Percentiles rank a stretch among this genome's conserved stretches.
Conservation (phyloP, 2,113 vertebrate genomes). For the Poeciliopsis retropinna region DNA sequence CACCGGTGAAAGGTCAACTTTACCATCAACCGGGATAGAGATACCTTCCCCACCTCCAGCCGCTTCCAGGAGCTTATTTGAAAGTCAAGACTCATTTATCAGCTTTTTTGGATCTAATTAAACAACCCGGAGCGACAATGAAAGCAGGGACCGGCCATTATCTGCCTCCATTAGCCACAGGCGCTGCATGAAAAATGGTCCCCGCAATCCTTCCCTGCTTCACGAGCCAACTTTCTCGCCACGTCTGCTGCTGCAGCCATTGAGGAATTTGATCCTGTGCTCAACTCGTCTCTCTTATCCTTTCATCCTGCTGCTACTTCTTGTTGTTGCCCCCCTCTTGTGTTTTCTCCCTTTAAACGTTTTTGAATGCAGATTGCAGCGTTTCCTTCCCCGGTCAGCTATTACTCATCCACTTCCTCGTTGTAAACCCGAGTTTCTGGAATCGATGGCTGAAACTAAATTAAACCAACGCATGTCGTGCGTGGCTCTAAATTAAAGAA, state of each 20-base stretch:
- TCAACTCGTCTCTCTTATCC: background rate
- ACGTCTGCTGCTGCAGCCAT: constrained; percentile 20
- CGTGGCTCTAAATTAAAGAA: background rate
- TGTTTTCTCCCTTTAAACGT: background rate
- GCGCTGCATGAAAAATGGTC: constrained; percentile 23
- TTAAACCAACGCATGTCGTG: background rate
- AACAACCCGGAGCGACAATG: constrained; percentile 57
- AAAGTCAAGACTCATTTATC: constrained; percentile 67
- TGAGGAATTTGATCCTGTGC: constrained; percentile 29
- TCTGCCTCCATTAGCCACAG: constrained; percentile 54
- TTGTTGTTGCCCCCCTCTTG: background rate
- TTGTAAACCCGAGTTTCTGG: background rate
- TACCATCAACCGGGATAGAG: constrained; percentile 42
- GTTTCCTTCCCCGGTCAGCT: too few species aligned
- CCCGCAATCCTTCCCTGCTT: constrained; percentile 40
- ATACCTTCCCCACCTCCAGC: constrained; percentile 46
- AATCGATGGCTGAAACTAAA: background rate
- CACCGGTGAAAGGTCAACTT: constrained; percentile 33
- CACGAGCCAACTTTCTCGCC: constrained; percentile 20
- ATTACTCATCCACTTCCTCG: background rate
- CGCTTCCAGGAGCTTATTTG: constrained; percentile 57
- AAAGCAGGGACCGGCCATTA: constrained; percentile 54
- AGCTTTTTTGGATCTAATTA: constrained; percentile 68
- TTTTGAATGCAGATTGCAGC: background rate
- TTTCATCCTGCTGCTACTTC: background rate